A percentile compares a stretch with the other conserved stretches of the same genome.
These are phyloP conservation scores for Criorhina ranunculi DNA, from an alignment of 2,888 invertebrate species.

Conservation along the genomic window DNA sequence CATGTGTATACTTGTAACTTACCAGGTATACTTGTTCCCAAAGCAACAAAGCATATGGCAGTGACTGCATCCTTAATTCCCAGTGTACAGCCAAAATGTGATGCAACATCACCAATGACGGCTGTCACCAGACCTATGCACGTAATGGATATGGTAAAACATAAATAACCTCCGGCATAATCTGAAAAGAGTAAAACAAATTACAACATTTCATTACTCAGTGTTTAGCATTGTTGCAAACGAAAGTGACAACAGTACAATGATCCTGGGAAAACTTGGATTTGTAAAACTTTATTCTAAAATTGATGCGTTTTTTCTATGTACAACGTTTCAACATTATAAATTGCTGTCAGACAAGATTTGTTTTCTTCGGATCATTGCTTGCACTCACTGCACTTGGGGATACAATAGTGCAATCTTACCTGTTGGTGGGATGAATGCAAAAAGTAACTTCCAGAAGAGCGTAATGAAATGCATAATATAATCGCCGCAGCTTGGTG, in stretches of 20 bases:
- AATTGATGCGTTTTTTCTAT: constrained; percentile 26
- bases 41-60: constrained; percentile 98
- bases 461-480: constrained; percentile 97
- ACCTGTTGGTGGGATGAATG: constrained; percentile 99
- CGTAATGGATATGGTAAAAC: constrained; percentile 96
- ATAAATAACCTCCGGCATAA: constrained; percentile 96
- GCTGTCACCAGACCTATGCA: constrained; percentile 98
- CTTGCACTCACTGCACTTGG: constrained; percentile 9
- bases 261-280: background rate
- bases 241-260: background rate
- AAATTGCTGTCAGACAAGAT: constrained; percentile 19
- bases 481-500: constrained; percentile 96
- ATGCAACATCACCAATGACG: constrained; percentile 98
- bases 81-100: constrained; percentile 98
- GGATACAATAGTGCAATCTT: constrained; percentile 77
- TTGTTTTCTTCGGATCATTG: constrained; percentile 16
- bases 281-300: constrained; percentile 7
- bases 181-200: constrained; percentile 86
- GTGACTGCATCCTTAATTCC: constrained; percentile 98
- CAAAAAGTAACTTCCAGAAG: constrained; percentile 99
- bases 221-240: background rate
- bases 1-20: constrained; percentile 77
- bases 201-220: background rate
- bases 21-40: constrained; percentile 99
- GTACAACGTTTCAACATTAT: constrained; percentile 32